Conservation (phyloP, 2,888 invertebrate genomes). For the Brachynemurus nebulosus region DNA sequence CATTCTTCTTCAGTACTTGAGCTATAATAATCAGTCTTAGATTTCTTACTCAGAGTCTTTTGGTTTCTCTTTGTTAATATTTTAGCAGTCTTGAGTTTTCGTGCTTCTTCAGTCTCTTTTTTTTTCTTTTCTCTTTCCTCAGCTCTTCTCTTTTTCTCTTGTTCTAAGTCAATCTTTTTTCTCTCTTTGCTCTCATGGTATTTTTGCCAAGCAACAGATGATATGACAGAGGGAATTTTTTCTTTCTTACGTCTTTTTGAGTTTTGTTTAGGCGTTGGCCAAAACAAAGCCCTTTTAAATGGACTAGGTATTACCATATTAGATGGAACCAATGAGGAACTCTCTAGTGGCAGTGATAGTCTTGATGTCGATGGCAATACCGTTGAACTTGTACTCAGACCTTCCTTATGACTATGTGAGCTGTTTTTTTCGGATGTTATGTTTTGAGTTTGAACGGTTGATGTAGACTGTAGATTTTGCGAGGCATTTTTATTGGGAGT, state of each 20-base stretch:
- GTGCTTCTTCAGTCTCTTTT: not conserved
- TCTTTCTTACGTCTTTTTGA: conserved; percentile 1
- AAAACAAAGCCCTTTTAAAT: not conserved
- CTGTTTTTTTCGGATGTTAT: not conserved
- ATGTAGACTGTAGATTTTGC: not conserved
- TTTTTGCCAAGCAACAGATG: not conserved
- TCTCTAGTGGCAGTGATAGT: not conserved
- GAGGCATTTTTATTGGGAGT: no score
- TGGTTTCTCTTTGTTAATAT: not conserved
- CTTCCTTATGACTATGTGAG: not conserved
- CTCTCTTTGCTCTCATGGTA: not conserved
- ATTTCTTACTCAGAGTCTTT: not conserved
- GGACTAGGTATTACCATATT: not conserved
- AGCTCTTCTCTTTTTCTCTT: not conserved
- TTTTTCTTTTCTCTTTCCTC: no score
- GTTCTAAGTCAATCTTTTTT: not conserved
- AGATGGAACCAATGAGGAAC: not conserved
- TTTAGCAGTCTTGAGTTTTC: not conserved
- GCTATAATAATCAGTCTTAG: no score
- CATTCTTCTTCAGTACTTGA: no score
- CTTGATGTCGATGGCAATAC: not conserved
- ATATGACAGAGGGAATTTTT: not conserved
- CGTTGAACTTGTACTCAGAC: not conserved
- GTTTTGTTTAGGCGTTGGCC: not conserved
- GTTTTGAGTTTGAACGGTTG: not conserved